Conservation (phyloP, 1,140 invertebrate genomes). For the Pteromalus puparum region DNA sequence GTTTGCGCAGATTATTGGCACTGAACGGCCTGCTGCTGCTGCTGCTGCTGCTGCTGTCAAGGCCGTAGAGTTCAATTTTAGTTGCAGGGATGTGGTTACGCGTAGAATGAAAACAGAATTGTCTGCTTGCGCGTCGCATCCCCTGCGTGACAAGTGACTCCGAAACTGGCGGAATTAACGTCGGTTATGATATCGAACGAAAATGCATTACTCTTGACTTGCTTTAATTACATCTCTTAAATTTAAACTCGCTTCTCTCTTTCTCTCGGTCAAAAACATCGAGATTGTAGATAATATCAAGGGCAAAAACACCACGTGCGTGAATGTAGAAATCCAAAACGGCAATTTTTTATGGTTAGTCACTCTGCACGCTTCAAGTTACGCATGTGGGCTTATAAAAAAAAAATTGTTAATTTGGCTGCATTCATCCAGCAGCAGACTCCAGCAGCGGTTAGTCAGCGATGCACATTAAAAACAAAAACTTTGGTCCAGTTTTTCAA, state of each 20-base stretch:
- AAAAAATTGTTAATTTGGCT: conserved; percentile 19
- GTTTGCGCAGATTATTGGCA: neutral
- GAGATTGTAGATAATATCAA: neutral
- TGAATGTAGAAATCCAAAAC: conserved; percentile 14
- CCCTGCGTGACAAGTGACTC: neutral
- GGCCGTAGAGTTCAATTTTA: neutral
- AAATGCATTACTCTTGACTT: no score
- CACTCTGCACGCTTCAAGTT: conserved; percentile 28
- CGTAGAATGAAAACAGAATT: no score
- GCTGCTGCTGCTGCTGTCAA: no score
- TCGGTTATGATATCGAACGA: no score
- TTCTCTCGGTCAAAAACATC: neutral
- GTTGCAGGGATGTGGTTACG: neutral
- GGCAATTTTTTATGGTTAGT: conserved; percentile 32
- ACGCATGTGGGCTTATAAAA: neutral
- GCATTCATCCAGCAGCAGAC: neutral
- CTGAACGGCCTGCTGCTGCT: neutral
- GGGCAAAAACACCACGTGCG: neutral
- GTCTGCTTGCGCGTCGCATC: neutral
- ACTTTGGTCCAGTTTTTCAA: neutral
- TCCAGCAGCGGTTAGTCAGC: conserved; percentile 22
- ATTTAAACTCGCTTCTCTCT: no score
- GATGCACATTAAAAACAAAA: neutral
- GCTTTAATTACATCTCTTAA: no score
- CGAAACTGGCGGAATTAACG: no score